These are phyloP conservation scores for Tachina lurida DNA, from an alignment of 2,888 invertebrate species.

Conservation along the genomic window DNA sequence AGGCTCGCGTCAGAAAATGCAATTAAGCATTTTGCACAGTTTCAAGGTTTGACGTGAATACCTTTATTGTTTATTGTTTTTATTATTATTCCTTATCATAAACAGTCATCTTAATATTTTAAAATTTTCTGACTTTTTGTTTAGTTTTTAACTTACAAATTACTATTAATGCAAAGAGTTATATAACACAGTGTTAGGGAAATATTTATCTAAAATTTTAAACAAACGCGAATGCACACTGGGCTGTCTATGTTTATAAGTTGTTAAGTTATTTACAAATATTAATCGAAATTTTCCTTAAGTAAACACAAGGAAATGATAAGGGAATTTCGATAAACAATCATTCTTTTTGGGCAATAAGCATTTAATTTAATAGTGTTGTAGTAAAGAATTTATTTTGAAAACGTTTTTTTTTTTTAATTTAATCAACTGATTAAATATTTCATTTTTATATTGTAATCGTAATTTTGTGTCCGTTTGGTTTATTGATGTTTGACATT, in stretches of 20 bases:
- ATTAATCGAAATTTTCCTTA: background rate
- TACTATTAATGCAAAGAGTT: background rate
- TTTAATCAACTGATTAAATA: constrained; percentile 8
- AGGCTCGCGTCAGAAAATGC: too few species aligned
- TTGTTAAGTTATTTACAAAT: background rate
- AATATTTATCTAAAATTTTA: background rate
- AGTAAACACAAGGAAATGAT: constrained; percentile 1
- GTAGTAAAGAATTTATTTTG: background rate
- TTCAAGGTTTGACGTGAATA: too few species aligned
- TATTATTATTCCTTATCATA: background rate
- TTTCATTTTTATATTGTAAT: constrained; percentile 26
- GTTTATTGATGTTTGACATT: constrained; percentile 51
- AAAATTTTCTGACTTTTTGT: background rate
- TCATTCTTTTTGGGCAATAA: background rate
- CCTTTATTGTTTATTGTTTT: too few species aligned
- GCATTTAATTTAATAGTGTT: background rate
- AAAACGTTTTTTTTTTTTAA: background rate
- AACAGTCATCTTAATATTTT: background rate
- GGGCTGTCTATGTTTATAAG: background rate
- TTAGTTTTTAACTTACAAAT: background rate
- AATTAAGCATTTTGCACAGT: too few species aligned
- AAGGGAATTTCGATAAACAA: background rate
- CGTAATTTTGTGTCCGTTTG: constrained; percentile 15
- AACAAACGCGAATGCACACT: background rate
- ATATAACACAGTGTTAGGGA: background rate